A percentile compares a stretch with the other conserved stretches of the same genome.
Conservation (phyloP, 2,797 vertebrate species). For the Protosalanx chinensis region DNA sequence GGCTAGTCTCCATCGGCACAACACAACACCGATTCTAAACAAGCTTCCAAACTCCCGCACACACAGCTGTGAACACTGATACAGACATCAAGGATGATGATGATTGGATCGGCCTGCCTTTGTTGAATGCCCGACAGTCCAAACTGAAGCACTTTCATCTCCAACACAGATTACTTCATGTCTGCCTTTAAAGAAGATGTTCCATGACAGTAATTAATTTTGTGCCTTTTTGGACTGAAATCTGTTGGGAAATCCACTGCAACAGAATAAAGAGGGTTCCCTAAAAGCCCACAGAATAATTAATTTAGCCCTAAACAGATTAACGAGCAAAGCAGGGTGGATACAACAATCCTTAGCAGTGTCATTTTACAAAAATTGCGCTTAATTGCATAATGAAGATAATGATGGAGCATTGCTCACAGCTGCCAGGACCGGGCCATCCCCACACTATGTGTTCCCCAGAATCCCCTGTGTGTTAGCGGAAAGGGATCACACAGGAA, state of each 20-base stretch:
- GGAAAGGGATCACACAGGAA: slow-evolving; percentile 39
- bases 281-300: slow-evolving; percentile 59
- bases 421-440: slow-evolving; percentile 51
- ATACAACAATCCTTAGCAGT: slow-evolving; percentile 62
- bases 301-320: slow-evolving; percentile 67
- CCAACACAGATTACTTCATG: slow-evolving; percentile 54
- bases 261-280: slow-evolving; percentile 53
- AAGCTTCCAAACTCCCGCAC: slow-evolving; percentile 37
- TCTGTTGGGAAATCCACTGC: slow-evolving; percentile 54
- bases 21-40: slow-evolving; percentile 39
- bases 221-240: slow-evolving; percentile 43
- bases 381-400: slow-evolving; percentile 72
- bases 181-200: slow-evolving; percentile 41
- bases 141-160: slow-evolving; percentile 56
- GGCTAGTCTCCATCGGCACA: neutral
- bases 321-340: slow-evolving; percentile 49
- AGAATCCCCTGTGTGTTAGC: slow-evolving; percentile 22
- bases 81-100: slow-evolving; percentile 39
- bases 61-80: slow-evolving; percentile 49
- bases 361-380: slow-evolving; percentile 67
- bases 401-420: slow-evolving; percentile 63
- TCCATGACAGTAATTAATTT: slow-evolving; percentile 60
- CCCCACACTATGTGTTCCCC: slow-evolving; percentile 28
- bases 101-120: slow-evolving; percentile 48
- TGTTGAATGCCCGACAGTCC: slow-evolving; percentile 36